phyloP scores from a whole-genome alignment of 1,140 invertebrate genomes.

The Penaeus vannamei region DNA sequence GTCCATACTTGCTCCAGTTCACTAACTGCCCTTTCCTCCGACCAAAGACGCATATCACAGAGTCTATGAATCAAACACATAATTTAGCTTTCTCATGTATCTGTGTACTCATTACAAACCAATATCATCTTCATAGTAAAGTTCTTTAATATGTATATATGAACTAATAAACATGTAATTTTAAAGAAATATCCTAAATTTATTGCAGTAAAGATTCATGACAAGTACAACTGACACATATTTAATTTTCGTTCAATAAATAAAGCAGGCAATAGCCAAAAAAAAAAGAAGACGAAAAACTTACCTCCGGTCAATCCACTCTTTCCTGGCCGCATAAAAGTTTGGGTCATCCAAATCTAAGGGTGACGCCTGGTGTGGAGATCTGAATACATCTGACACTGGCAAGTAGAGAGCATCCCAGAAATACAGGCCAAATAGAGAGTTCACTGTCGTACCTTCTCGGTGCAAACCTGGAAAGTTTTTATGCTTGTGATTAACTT shows the following conservation, averaged over 20 bases:
- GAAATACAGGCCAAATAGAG: constrained; percentile 80
- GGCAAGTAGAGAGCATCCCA: constrained; percentile 83
- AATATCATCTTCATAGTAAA: no score
- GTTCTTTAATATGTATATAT: not conserved
- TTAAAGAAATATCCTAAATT: not conserved
- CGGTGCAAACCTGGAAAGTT: constrained; percentile 77
- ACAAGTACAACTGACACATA: not conserved
- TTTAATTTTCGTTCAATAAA: not conserved
- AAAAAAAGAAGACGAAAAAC: not conserved
- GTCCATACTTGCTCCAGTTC: constrained; percentile 73
- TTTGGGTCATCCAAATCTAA: constrained; percentile 78
- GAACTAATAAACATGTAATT: not conserved
- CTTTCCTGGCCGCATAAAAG: constrained; percentile 79
- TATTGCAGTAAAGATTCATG: not conserved
- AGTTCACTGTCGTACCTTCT: constrained; percentile 79
- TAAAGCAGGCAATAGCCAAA: not conserved
- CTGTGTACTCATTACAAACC: no score
- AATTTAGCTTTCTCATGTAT: no score
- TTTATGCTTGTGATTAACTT: not conserved
- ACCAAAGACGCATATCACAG: constrained; percentile 71
- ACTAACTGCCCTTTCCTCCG: constrained; percentile 71
- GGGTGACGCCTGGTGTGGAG: constrained; percentile 79
- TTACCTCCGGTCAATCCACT: constrained; percentile 74
- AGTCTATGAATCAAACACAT: constrained; percentile 69
- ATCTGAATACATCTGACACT: constrained; percentile 80